These are phyloP conservation scores for Coptodon rendalli DNA, from an alignment of 2,113 vertebrate genomes.

Conservation along the genomic window DNA sequence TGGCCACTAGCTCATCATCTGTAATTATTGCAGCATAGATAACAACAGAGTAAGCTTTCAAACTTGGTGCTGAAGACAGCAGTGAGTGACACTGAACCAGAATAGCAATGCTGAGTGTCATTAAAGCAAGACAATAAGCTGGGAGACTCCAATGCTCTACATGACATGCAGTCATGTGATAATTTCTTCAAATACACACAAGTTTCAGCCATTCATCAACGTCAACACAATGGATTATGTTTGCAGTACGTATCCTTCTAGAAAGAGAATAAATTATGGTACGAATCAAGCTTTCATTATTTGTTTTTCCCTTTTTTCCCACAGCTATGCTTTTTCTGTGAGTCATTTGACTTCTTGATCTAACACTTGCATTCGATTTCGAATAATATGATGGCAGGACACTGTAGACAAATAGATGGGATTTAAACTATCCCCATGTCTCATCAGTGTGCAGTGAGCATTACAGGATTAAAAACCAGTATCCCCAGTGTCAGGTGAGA, in stretches of 20 bases:
- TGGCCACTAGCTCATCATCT: neutral
- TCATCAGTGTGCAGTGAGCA: neutral
- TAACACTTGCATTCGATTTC: conserved; percentile 4
- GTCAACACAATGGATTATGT: neutral
- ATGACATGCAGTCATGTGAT: neutral
- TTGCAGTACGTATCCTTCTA: neutral
- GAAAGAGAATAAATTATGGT: neutral
- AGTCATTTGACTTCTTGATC: conserved; percentile 43
- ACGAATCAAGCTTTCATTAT: conserved; percentile 26
- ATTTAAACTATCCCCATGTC: neutral
- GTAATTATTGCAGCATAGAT: neutral
- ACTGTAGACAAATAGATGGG: conserved; percentile 1
- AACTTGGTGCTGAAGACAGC: neutral
- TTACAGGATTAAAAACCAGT: conserved; percentile 35
- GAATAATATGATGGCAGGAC: conserved; percentile 14
- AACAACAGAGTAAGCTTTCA: neutral
- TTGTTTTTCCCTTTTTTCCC: neutral
- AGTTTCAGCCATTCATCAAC: neutral
- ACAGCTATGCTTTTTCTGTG: conserved; percentile 1
- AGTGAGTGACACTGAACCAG: neutral
- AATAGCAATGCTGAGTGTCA: neutral
- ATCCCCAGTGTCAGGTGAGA: conserved; percentile 8
- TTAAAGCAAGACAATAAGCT: neutral
- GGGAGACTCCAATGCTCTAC: neutral
- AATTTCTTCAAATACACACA: neutral